These are phyloP conservation scores for Valencia hispanica DNA, from an alignment of 2,797 vertebrate species.

Conservation along the genomic window DNA sequence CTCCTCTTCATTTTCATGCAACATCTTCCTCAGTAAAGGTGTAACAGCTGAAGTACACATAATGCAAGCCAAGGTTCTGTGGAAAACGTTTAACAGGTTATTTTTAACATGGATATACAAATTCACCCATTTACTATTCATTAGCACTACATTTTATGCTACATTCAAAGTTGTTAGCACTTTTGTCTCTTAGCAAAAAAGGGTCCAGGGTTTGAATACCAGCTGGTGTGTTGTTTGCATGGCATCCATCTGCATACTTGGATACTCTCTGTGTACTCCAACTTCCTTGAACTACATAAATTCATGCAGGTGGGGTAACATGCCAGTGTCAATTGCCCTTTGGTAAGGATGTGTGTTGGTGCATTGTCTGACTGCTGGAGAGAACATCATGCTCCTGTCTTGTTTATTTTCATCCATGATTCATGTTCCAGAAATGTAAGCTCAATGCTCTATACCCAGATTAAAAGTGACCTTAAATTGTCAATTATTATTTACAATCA, in stretches of 20 bases:
- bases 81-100: background rate
- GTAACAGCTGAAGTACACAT: slow-evolving; percentile 4
- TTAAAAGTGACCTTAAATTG: background rate
- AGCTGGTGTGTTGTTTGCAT: background rate
- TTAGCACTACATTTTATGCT: background rate
- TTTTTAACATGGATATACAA: background rate
- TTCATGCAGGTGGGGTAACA: background rate
- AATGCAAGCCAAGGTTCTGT: background rate
- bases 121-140: background rate
- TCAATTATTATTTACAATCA: background rate
- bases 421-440: background rate
- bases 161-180: background rate
- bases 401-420: background rate
- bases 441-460: background rate
- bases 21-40: background rate
- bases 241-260: background rate
- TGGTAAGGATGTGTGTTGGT: background rate
- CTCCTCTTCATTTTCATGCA: background rate
- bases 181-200: background rate
- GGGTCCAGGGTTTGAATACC: background rate
- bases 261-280: background rate
- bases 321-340: background rate
- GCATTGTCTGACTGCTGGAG: background rate
- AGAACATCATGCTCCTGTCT: background rate
- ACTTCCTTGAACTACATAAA: background rate